These are phyloP conservation scores for Plecturocebus donacophilus DNA, from an alignment of 2,113 vertebrate genomes.

Conservation along the genomic window DNA sequence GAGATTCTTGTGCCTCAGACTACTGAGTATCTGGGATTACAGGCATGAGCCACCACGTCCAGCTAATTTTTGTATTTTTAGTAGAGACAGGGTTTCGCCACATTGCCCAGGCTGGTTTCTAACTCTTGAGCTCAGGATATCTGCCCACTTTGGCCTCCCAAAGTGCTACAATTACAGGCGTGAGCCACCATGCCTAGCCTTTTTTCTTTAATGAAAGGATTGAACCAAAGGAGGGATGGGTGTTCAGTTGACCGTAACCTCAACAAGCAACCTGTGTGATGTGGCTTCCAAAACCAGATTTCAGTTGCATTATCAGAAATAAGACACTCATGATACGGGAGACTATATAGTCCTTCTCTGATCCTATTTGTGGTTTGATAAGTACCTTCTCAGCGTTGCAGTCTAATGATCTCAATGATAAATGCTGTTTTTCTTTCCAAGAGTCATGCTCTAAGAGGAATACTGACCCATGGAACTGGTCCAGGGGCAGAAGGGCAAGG, in stretches of 20 bases:
- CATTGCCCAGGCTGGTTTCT: no score
- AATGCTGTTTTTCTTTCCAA: slow-evolving; percentile 9
- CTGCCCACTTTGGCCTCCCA: no score
- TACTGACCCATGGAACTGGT: slow-evolving; percentile 44
- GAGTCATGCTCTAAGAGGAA: slow-evolving; percentile 49
- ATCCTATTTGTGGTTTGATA: slow-evolving; percentile 63
- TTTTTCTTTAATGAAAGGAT: not conserved
- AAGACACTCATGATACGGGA: not conserved
- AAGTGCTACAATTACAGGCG: no score
- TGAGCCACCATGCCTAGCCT: not conserved
- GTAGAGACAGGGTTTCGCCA: no score
- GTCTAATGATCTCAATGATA: slow-evolving; percentile 53
- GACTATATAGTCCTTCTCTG: not conserved
- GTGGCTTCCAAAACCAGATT: not conserved
- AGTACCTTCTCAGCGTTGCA: slow-evolving; percentile 45
- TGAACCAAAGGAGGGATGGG: not conserved
- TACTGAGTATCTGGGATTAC: no score
- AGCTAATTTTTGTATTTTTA: no score
- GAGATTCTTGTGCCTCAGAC: no score
- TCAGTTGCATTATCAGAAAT: slow-evolving; percentile 37
- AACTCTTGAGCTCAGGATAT: no score
- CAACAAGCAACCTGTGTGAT: not conserved
- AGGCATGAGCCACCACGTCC: no score
- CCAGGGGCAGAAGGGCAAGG: slow-evolving; percentile 30
- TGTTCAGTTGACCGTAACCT: not conserved